Conservation (phyloP, 2,797 vertebrate species). For the Arrhamphus sclerolepis region DNA sequence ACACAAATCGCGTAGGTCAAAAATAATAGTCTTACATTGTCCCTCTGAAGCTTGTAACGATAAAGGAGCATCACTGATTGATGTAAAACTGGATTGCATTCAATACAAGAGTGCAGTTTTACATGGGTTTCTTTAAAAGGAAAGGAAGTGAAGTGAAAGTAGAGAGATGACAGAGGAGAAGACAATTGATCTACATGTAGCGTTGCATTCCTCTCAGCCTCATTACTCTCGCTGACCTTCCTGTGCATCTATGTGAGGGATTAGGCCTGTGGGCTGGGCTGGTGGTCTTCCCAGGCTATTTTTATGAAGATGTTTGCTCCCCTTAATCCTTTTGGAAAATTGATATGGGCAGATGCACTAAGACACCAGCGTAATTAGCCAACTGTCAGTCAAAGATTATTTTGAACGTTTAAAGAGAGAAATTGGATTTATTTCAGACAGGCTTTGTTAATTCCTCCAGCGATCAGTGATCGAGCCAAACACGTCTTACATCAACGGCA, state of each 20-base stretch:
- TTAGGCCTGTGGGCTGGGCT: slow-evolving; percentile 62
- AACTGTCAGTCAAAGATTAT: slow-evolving; percentile 41
- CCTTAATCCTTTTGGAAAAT: slow-evolving; percentile 71
- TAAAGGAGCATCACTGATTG: slow-evolving; percentile 26
- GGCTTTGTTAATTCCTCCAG: not conserved
- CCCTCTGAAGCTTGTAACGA: slow-evolving; percentile 30
- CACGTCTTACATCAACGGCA: not conserved
- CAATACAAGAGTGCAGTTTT: slow-evolving; percentile 17
- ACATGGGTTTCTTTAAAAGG: slow-evolving; percentile 26
- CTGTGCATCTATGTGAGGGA: slow-evolving; percentile 56
- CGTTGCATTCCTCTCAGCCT: slow-evolving; percentile 54
- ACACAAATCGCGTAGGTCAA: slow-evolving; percentile 23
- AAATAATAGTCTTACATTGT: slow-evolving; percentile 43
- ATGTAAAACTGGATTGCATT: slow-evolving; percentile 26
- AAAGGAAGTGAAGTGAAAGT: slow-evolving; percentile 16
- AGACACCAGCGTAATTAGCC: slow-evolving; percentile 66
- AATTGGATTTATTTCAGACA: not conserved
- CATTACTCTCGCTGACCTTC: slow-evolving; percentile 69
- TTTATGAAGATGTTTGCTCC: slow-evolving; percentile 68
- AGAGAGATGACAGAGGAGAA: slow-evolving; percentile 28
- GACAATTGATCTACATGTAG: slow-evolving; percentile 30
- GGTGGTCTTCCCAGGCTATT: slow-evolving; percentile 79
- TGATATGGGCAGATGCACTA: slow-evolving; percentile 67
- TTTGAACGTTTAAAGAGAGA: slow-evolving; percentile 2
- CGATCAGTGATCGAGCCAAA: not conserved